Evolutionary conservation across 2,797 vertebrate genomes (phyloP), one percentile per base, ranked within the genome.

Genomic region (Takifugu ocellatus): DNA sequence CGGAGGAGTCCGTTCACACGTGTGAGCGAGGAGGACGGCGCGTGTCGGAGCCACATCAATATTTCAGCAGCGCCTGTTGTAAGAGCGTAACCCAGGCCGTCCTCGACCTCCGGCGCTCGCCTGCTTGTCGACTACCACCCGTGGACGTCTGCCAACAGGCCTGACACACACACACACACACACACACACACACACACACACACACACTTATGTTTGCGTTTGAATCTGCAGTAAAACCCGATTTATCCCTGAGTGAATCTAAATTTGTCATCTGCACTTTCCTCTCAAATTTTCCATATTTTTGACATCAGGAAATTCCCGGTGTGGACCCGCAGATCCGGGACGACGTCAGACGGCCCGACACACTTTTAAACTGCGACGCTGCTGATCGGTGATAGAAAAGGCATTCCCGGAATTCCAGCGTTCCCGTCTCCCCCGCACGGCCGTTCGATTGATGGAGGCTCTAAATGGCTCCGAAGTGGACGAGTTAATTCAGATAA

Each of bases 61-160:
- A 77, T 77, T 80, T 79, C 58, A 72, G 49, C 50, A 63, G 26
- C 42, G 58, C 62, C 48, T 47, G 59, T 70, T 74, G 72, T 62
- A 64, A 49, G 61, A 78, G 73, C 29, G 59, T 42, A 49, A 63
- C 63, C 26, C 45, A 62, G 74, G 75, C 66, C 17, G 29, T 57
- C 47, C 54, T 68, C 49, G 29, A 58, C 70, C 74, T 56, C 53
- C 1, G 75, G 74, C 54, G 2, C 26, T 58, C 46, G 25, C 12
- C 44, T 44, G 63, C 79, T 74, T 16, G n/a, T 63, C 44, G 68
- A 54, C 61, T 36, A 16, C 59, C 27, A 59, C 63, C 55, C 62
- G 56, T 27, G 42, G 59, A 72, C 79, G 71, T 68, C 59, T 60
- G 56, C 67, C 72, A 31, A 45, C 48, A 33, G 27, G 27, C 27